Base-by-base conservation (phyloP, 2,888 invertebrate genomes). In the Ophion ellenae region DNA sequence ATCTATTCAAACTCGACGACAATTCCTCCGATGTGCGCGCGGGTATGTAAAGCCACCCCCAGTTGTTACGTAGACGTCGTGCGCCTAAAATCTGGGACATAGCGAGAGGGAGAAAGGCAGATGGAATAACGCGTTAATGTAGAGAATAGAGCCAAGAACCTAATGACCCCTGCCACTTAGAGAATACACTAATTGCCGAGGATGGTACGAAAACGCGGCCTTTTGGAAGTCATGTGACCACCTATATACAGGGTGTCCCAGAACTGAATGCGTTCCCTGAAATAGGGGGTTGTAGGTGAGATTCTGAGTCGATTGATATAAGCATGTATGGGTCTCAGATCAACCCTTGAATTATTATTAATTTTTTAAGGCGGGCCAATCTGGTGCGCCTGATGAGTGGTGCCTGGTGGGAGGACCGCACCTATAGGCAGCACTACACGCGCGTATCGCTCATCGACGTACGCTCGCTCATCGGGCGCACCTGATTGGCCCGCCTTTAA, bases 111-210 rank as follows among this genome's bases (percentile, higher is more conserved):
- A 36, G 40, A 84, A 87, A 88, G 89, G 86, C 85, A 85, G 86
- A 81, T n/a, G 11, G 64, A 64, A 45, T 7, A 76, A n/a, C n/a
- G 47, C 47, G 28, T 36, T 64, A 53, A 24, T 53, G 66, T 28
- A 17, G 74, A 20, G 28, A 69, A 75, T 47, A 69, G 69, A 69
- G 75, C 87, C 75, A 71, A 78, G 84, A 86, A 89, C 89, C 90
- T 92, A 92, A 92, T 92, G 92, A 91, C 92, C 91, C 88, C 89
- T 88, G 91, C 91, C 90, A 92, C 92, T 92, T 90, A 87, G 90
- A 90, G 90, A 90, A 92, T 91, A 91, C 90, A 91, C 92, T 92
- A 92, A 92, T 92, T 91, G 91, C 90, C 90, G 87, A 89, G 90
- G 90, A 91, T 90, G 90, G 88, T 89, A 89, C 88, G 69, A 70